These are phyloP conservation scores for Macrocentrus cingulum DNA, from an alignment of 1,140 invertebrate genomes.

Conservation along the genomic window DNA sequence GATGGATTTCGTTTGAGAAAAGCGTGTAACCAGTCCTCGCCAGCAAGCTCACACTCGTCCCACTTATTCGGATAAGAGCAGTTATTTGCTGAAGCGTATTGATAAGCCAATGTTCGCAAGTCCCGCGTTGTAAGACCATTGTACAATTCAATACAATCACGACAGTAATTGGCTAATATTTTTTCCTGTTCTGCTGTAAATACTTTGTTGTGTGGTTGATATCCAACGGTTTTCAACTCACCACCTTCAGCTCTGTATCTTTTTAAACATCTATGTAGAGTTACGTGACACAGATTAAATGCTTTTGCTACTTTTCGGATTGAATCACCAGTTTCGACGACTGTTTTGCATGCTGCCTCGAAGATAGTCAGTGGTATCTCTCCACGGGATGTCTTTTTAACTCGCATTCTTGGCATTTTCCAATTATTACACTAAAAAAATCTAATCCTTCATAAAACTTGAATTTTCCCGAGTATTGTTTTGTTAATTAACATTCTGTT, in stretches of 20 bases:
- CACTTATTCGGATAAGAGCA: slow-evolving; percentile 42
- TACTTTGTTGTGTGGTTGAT: slow-evolving; percentile 6
- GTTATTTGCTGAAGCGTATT: slow-evolving; percentile 44
- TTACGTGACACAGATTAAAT: background rate
- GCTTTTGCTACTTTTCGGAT: background rate
- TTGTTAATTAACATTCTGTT: no score
- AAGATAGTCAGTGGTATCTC: background rate
- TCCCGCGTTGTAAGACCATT: slow-evolving; percentile 40
- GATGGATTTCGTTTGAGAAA: slow-evolving; percentile 47
- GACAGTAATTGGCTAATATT: slow-evolving; percentile 17
- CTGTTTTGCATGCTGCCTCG: background rate
- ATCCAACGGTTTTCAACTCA: background rate
- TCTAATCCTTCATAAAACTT: no score
- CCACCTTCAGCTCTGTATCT: background rate
- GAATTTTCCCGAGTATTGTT: no score
- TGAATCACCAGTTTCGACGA: background rate
- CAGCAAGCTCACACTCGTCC: slow-evolving; percentile 41
- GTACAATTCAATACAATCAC: slow-evolving; percentile 36
- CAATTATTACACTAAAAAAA: no score
- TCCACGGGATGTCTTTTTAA: no score
- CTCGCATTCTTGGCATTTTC: no score
- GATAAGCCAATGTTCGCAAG: slow-evolving; percentile 44
- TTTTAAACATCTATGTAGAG: background rate
- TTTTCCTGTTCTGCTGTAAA: slow-evolving; percentile 5
- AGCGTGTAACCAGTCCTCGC: slow-evolving; percentile 44